Evolutionary conservation across 2,888 invertebrate genomes (phyloP), one percentile per base, ranked within the genome.

Genomic region (Drosophila birchii): DNA sequence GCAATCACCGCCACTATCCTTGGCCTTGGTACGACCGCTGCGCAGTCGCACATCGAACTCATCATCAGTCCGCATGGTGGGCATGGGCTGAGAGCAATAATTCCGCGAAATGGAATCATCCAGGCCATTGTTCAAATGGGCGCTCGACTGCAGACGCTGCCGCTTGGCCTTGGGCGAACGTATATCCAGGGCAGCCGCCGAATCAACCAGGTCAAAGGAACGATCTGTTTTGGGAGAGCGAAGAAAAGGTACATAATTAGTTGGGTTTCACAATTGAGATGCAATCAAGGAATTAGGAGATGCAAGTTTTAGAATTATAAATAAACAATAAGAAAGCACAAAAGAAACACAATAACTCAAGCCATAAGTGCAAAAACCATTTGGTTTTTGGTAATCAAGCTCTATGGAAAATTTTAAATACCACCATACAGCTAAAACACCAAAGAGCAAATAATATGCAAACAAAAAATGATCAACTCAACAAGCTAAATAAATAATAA

Each of bases 381-480:
- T 93, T 93, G 93, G 92, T 93, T 95, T 95, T 95, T 95, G 95
- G 95, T 95, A 94, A 94, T 94, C 94, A 94, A 95, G 95, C 95
- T 95, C 94, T 95, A 95, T 95, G 95, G 94, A 92, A 54, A 69
- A 11, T 74, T 60, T 61, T 58, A 73, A 64, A 36, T 51, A 69
- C 94, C 94, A 92, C 91, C 95, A 95, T 95, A 95, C 94, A 95
- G 95, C 95, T 95, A 95, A 94, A 92, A 95, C 94, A 95, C 95
- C 95, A 95, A 95, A 95, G 95, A 94, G 89, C 94, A 93, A 93
- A 94, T 93, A 93, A 92, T 91, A 82, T 92, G 89, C 90, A 85
- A 89, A 54, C 55, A 56, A 56, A 72, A 62, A 34, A 20, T 14
- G 49, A 66, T 20, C 16, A 64, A 67, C 26, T 36, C 29, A 43